Percentiles rank a stretch among this genome's conserved stretches.
These are phyloP conservation scores for Syrista parreyssii DNA, from an alignment of 2,888 invertebrate species.

Conservation along the genomic window DNA sequence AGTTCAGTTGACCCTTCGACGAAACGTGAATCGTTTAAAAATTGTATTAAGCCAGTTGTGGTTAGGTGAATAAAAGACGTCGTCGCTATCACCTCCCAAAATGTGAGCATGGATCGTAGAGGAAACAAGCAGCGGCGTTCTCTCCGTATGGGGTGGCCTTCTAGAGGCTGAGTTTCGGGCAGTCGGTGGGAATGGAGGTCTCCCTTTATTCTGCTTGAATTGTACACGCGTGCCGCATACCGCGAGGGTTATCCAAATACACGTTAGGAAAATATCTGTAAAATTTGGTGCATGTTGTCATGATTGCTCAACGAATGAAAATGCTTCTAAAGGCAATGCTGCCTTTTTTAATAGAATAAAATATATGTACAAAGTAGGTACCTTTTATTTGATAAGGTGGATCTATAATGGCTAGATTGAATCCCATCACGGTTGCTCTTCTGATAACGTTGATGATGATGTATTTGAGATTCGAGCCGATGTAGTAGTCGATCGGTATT, in stretches of 20 bases:
- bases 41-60: slow-evolving; percentile 3
- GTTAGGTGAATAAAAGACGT: slow-evolving; percentile 13
- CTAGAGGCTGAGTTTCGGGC: slow-evolving; percentile 38
- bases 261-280: slow-evolving; percentile 71
- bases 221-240: slow-evolving; percentile 70
- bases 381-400: slow-evolving; percentile 74
- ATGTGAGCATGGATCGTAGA: background rate
- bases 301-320: background rate
- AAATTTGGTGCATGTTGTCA: background rate
- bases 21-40: background rate
- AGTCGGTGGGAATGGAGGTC: slow-evolving; percentile 75
- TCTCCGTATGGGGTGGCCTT: slow-evolving; percentile 15
- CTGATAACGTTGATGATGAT: slow-evolving; percentile 76
- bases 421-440: slow-evolving; percentile 72
- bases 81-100: slow-evolving; percentile 2
- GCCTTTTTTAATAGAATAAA: background rate
- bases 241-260: slow-evolving; percentile 71
- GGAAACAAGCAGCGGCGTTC: slow-evolving; percentile 28
- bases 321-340: background rate
- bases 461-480: slow-evolving; percentile 76
- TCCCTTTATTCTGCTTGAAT: slow-evolving; percentile 68
- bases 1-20: background rate
- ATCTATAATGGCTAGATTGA: slow-evolving; percentile 70
- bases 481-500: slow-evolving; percentile 73
- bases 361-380: slow-evolving; percentile 52